phyloP scores from a whole-genome alignment of 2,888 invertebrate species.

The Lithosia quadra region DNA sequence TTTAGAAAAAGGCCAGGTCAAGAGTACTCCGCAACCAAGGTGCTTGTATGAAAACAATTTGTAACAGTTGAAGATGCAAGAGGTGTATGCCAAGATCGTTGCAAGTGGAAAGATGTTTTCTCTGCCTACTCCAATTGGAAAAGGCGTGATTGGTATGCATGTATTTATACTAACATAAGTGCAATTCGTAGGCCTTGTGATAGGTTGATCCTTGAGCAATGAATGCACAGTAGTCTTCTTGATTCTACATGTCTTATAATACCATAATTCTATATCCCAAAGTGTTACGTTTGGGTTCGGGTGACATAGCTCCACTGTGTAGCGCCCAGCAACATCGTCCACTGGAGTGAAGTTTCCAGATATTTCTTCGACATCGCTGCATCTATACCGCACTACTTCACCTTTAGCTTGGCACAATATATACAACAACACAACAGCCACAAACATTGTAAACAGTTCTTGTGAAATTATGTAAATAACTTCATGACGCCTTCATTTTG shows the following conservation, averaged over 20 bases:
- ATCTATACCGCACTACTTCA: constrained; percentile 42
- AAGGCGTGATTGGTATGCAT: too few relatives aligned
- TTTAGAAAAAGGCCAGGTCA: too few relatives aligned
- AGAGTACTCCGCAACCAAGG: too few relatives aligned
- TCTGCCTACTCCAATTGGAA: too few relatives aligned
- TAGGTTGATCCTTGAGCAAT: constrained; percentile 24
- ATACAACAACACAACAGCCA: constrained; percentile 50
- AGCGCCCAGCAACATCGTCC: constrained; percentile 59
- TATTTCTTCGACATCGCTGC: constrained; percentile 46
- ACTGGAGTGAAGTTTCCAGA: constrained; percentile 53
- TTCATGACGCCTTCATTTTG: constrained; percentile 32
- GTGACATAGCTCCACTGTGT: constrained; percentile 64
- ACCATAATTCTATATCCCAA: constrained; percentile 56
- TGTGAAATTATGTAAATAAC: constrained; percentile 51
- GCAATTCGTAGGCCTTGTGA: constrained; percentile 53
- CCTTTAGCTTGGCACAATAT: constrained; percentile 42
- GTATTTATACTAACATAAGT: constrained; percentile 64
- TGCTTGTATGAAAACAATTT: too few relatives aligned
- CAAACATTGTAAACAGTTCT: constrained; percentile 51
- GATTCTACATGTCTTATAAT: constrained; percentile 24
- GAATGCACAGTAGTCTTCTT: constrained; percentile 23
- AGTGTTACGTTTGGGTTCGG: constrained; percentile 33
- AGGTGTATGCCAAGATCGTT: too few relatives aligned
- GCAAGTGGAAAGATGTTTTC: too few relatives aligned
- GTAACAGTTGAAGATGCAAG: too few relatives aligned